Percentiles rank a stretch among this genome's conserved stretches.
Evolutionary conservation across 2,888 invertebrate species (phyloP).

Genomic region (Macrosiphum euphorbiae): DNA sequence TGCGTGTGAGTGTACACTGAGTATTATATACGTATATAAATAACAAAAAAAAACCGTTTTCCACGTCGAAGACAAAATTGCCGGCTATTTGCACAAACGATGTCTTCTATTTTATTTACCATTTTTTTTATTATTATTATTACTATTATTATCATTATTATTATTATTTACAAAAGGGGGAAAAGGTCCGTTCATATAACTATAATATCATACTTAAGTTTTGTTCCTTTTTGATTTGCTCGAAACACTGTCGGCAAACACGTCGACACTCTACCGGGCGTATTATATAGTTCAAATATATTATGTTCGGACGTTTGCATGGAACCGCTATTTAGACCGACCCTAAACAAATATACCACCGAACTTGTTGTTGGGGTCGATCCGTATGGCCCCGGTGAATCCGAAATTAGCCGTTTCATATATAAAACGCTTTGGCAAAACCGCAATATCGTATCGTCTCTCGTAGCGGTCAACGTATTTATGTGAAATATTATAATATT

Average conservation of each 20-base stretch:
- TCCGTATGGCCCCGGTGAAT: not conserved
- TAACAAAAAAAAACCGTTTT: not conserved
- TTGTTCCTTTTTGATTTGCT: slow-evolving; percentile 62
- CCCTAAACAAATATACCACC: slow-evolving; percentile 60
- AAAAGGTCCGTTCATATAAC: not conserved
- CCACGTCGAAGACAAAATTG: slow-evolving; percentile 24
- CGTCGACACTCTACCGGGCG: slow-evolving; percentile 52
- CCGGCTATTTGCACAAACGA: slow-evolving; percentile 54
- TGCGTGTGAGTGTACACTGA: not conserved
- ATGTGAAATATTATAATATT: not conserved
- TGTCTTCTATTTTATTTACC: slow-evolving; percentile 51
- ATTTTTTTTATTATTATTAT: slow-evolving; percentile 40
- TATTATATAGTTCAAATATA: slow-evolving; percentile 57
- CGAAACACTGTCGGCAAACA: slow-evolving; percentile 61
- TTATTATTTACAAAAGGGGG: slow-evolving; percentile 53
- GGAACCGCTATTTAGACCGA: slow-evolving; percentile 55
- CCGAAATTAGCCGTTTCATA: slow-evolving; percentile 15
- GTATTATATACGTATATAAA: not conserved
- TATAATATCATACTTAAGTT: slow-evolving; percentile 27
- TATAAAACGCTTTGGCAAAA: slow-evolving; percentile 29
- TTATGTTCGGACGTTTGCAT: slow-evolving; percentile 57
- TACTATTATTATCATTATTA: slow-evolving; percentile 46
- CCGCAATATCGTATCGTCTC: slow-evolving; percentile 18
- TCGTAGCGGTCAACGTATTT: not conserved
- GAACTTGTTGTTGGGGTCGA: slow-evolving; percentile 14